A percentile compares a stretch with the other conserved stretches of the same genome.
These are phyloP conservation scores for Phaethornis superciliosus DNA, from an alignment of 2,113 vertebrate genomes.

Conservation along the genomic window DNA sequence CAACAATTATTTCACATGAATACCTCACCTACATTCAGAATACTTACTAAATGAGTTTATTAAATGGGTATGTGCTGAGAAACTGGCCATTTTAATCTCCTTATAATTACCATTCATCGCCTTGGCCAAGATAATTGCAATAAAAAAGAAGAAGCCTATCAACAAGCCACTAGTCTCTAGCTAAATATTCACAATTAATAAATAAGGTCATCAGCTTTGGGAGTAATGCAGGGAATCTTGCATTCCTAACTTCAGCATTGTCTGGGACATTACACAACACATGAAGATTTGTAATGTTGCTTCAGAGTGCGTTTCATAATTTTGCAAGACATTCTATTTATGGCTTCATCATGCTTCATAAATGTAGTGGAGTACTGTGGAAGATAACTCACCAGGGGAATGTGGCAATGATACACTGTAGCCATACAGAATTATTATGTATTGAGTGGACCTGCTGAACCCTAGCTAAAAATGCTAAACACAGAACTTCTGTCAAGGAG, in stretches of 20 bases:
- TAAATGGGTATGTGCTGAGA: not conserved
- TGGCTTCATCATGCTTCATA: not conserved
- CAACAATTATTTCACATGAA: not conserved
- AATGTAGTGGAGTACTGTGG: fast-evolving
- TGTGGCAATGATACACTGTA: not conserved
- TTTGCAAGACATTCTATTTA: not conserved
- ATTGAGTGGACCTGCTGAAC: not conserved
- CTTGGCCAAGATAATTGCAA: not conserved
- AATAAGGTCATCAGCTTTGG: not conserved
- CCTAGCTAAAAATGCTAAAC: not conserved
- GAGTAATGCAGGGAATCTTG: not conserved
- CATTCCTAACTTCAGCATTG: not conserved
- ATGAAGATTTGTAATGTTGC: fast-evolving
- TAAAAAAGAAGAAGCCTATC: not conserved
- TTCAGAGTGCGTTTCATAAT: not conserved
- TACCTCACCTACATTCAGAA: not conserved
- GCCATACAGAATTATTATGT: no score
- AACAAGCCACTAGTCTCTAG: not conserved
- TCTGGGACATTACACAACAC: not conserved
- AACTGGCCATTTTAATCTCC: not conserved
- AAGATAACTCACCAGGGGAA: not conserved
- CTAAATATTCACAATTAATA: not conserved
- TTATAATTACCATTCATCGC: not conserved
- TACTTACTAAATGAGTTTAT: not conserved
- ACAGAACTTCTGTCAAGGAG: fast-evolving